Base-by-base conservation (phyloP, 1,140 invertebrate species). In the Harlomillsia oculata region DNA sequence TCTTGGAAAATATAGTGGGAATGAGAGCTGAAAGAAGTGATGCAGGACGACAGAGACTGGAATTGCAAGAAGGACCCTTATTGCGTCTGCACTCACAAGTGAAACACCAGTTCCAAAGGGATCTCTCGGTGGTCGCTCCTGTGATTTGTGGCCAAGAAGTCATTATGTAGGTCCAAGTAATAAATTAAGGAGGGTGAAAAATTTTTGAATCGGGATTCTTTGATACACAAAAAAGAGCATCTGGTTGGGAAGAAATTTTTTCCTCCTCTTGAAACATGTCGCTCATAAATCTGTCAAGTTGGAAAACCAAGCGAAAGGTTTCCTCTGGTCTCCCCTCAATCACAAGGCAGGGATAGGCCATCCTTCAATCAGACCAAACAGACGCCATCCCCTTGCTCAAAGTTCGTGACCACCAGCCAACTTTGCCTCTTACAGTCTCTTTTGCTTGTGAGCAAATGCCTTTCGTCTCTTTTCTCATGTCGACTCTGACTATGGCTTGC, bases 121-220 rank as follows among this genome's bases (percentile, higher is more conserved):
- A 52, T 54, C 59, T 61, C 59, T 61, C 59, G 49, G 60, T 58
- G 60, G 60, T 62, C 60, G 60, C 53, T 57, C 43, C 49, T 52
- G 54, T 62, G 60, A 62, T 62, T 62, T 62, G 60, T 62, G 55
- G 55, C 40, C 60, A 58, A 57, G 55, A 62, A 62, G 55, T 62
- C 60, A 62, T 62, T 62, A 62, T 62, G 55, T 62, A 59, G 53
- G 56, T 63, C 56, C 46, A 55, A 59, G 56, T 59, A 58, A 56
- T 59, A 63, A 63, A 59, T 63, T 59, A 63, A 63, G 60, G 56
- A 63, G 60, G 60, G 60, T 63, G 60, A 63, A 56, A 58, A 62
- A 53, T 59, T 59, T 59, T 59, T 50, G 56, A 53, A 53, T 56
- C 53, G 56, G 56, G 52, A 54, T 49, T 43, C 60, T 63, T 63